Evolutionary conservation across 2,113 vertebrate genomes (phyloP).

Genomic region (Chionodraco myersi): DNA sequence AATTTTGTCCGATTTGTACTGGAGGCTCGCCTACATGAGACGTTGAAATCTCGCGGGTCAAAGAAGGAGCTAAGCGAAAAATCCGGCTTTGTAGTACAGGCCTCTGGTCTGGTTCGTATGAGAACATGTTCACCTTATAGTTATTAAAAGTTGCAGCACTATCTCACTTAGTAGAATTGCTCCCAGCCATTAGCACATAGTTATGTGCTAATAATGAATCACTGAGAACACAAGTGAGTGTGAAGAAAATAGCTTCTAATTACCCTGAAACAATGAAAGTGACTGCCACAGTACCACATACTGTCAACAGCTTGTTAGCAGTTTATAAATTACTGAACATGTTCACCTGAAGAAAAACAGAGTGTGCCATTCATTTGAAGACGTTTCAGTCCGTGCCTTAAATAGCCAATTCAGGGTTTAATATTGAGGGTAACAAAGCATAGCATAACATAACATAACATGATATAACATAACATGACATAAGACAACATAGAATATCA

Average conservation of each 20-base stretch:
- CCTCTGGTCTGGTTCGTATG: background rate
- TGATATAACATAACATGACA: too few relatives aligned
- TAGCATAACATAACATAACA: too few relatives aligned
- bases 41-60: too few relatives aligned
- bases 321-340: conserved; percentile 20
- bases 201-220: background rate
- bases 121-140: background rate
- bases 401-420: background rate
- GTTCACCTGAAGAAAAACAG: conserved; percentile 2
- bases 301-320: conserved; percentile 27
- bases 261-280: conserved; percentile 35
- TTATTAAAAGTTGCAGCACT: background rate
- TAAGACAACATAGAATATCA: too few relatives aligned
- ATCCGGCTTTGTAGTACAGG: too few relatives aligned
- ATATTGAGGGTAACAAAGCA: too few relatives aligned
- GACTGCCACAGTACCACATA: conserved; percentile 1
- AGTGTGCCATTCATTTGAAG: background rate
- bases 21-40: too few relatives aligned
- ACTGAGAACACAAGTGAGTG: conserved; percentile 6
- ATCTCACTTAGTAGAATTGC: background rate
- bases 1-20: too few relatives aligned
- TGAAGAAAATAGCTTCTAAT: conserved; percentile 29
- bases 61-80: too few relatives aligned
- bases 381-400: background rate
- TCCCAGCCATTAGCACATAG: background rate